Evolutionary conservation across 2,797 vertebrate species (phyloP), one percentile per base, ranked within the genome.

Genomic region (Hydrolagus colliei): DNA sequence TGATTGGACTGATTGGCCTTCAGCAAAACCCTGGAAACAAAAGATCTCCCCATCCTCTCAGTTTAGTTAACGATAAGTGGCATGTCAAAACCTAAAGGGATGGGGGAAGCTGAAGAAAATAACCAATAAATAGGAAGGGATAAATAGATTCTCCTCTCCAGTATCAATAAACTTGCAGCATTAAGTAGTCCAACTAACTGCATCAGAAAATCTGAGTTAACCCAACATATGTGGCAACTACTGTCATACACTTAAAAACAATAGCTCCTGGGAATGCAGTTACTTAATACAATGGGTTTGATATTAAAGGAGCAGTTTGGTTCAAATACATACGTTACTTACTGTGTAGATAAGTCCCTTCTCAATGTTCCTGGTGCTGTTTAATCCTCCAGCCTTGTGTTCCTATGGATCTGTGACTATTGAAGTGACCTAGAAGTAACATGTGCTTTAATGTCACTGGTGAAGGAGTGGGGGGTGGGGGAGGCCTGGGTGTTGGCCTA

Each of bases 401-500:
- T 27, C 10, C 1, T 82, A 27, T 82, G 79, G 11, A 32, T 73
- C 22, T 73, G 73, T 73, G 22, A 63, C 35, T 68, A 67, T 35
- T 84, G 79, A 18, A 71, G n/a, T 68, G 79, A 71, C 65, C 32
- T 18, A 84, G 63, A 16, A n/a, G 65, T 84, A 84, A 84, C 62
- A n/a, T 71, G 35, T 35, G 71, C 65, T 11, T 41, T 84, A 84
- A 84, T 84, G 71, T 84, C 79, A 41, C 32, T 41, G 79, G 12
- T 63, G 79, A 68, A 35, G 79, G 65, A 32, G n/a, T n/a, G n/a
- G n/a, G n/a, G n/a, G n/a, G n/a, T n/a, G n/a, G n/a, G n/a, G n/a
- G n/a, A n/a, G n/a, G n/a, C n/a, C 20, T 82, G 79, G 79, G 79
- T 82, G 79, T 82, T 71, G 79, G 65, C 79, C 71, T 27, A 32